Evolutionary conservation across 2,113 vertebrate genomes (phyloP), one percentile per base, ranked within the genome.

Genomic region (Columba janthina): DNA sequence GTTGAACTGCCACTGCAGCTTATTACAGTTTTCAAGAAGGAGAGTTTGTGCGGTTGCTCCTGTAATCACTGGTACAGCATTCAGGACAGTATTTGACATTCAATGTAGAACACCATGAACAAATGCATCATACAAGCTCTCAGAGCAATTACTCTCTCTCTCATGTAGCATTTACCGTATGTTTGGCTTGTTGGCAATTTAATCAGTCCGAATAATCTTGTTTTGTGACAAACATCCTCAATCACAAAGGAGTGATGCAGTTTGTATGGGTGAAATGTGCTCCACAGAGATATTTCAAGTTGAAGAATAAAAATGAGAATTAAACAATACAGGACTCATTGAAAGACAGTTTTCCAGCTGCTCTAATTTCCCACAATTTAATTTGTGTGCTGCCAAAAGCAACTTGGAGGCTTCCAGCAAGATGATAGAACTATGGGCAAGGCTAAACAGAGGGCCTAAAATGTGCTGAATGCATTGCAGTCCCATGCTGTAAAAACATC

Each of bases 171-270:
- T 85, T 97, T 97, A 95, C 95, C 89, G 2, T 88, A 67, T 92
- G 85, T 90, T 94, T 96, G 94, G 71, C 91, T 95, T 94, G 96
- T 94, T 97, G 93, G 94, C 77, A 93, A 94, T 95, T 96, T 97
- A 96, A 97, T 95, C 91, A 91, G 78, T 80, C 95, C 96, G 91
- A 97, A 97, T 96, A 98, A 97, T 97, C 93, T 93, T 76, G 83
- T 96, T 93, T 85, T 82, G 90, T 94, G 96, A 96, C 90, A 97
- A 97, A 95, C 90, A 86, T 84, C 62, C 93, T 97, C 89, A 91
- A 97, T 97, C 97, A 96, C 84, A 95, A 82, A 95, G 71, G 89
- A 94, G 76, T 72, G 92, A 82, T 97, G 96, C 92, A 15, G 66
- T 96, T 97, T 94, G 71, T 94, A 78, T 89, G 89, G 94, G 94